Base-by-base conservation (phyloP, 2,113 vertebrate species). In the Australoheros scitulus region DNA sequence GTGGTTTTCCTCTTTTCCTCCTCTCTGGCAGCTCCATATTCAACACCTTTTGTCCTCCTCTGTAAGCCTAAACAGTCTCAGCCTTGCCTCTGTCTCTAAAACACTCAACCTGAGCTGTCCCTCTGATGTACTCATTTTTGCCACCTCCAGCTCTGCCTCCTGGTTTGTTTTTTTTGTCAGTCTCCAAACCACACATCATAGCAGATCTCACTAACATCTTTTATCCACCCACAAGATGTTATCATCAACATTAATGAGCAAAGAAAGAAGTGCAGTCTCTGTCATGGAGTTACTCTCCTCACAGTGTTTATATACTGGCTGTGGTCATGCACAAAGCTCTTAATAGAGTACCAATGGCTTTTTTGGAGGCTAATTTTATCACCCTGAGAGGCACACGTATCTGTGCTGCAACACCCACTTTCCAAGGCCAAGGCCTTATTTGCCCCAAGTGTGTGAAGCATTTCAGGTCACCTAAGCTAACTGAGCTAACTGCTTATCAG, bases 281-380 rank as follows among this genome's bases (percentile, higher is more conserved):
- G 77, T 83, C 61, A 29, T 60, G 14, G 38, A 47, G 38, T 2
- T 61, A 13, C 2, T 57, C 50, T 72, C 18, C 22, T 22, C 24
- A 0, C 72, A 0, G 38, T 1, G 55, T 59, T 91, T 91, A 81
- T 88, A 87, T 87, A 78, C 55, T 79, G 1, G 61, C 56, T 8
- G 1, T 1, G n/a, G 7, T 77, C 26, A 18, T 22, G 11, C 22
- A 38, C 82, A 91, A 83, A 93, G 83, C 81, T 2, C 8, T 2
- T 81, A 79, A 83, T 81, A 22, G 11, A 52, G 77, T 0, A 77
- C 77, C 61, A 65, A 34, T 41, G 43, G 18, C 18, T 83, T 63
- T 83, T 85, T 68, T 58, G 72, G 61, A 81, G 55, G 63, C 89
- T 86, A 76, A 87, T 76, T 83, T 65, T 2, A 32, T 26, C 15